Conservation (phyloP, 2,113 vertebrate species). For the Nanorana parkeri region DNA sequence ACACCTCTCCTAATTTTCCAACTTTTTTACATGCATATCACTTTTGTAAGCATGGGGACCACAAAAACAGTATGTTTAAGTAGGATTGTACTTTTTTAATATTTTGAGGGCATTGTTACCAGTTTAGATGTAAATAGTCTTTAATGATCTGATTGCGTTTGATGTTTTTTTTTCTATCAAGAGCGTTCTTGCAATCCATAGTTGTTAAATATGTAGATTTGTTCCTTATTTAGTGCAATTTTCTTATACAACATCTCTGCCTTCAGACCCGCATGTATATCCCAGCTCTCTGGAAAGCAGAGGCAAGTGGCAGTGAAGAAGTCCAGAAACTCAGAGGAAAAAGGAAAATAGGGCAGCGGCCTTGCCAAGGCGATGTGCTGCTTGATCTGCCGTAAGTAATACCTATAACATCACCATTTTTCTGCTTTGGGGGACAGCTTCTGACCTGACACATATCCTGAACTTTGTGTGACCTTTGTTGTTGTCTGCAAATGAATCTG, state of each 20-base stretch:
- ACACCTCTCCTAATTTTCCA: no score
- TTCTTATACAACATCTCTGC: conserved; percentile 19
- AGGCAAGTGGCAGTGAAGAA: conserved; percentile 61
- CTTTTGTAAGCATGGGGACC: no score
- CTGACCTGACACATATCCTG: conserved; percentile 71
- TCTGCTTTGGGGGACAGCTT: conserved; percentile 69
- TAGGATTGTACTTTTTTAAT: no score
- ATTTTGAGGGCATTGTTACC: no score
- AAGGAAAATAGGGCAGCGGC: conserved; percentile 65
- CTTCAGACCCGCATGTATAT: conserved; percentile 88
- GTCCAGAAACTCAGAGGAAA: conserved; percentile 56
- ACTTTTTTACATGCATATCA: no score
- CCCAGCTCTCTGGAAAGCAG: conserved; percentile 76
- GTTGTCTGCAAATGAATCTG: conserved; percentile 67
- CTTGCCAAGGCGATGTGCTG: conserved; percentile 70
- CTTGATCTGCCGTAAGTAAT: conserved; percentile 81
- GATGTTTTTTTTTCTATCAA: no score
- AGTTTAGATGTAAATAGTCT: no score
- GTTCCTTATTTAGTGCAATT: neutral
- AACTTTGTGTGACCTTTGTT: conserved; percentile 70
- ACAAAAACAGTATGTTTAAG: no score
- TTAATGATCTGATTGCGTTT: no score
- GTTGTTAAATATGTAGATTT: no score
- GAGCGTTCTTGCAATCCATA: no score
- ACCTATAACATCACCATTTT: conserved; percentile 67